Evolutionary conservation across 2,797 vertebrate genomes (phyloP), one percentile per base, ranked within the genome.

Genomic region (Hydrolagus colliei): DNA sequence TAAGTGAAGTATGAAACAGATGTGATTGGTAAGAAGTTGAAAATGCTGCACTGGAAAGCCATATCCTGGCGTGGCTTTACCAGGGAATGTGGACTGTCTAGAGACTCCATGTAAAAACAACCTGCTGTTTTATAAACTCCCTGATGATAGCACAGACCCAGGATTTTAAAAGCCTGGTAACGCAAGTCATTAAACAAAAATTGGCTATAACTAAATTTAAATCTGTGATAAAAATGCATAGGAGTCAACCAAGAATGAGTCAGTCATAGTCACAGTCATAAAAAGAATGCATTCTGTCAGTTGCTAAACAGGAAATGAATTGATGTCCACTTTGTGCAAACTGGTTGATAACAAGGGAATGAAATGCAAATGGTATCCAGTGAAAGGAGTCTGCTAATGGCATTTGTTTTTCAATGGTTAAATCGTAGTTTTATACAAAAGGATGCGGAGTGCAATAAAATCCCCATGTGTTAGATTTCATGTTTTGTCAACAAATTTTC

Each of bases 171-270:
- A 93, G 94, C 94, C 93, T 94, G 94, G 93, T 94, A 93, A 93
- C 94, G 94, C 94, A 94, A 94, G 94, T 95, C 94, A 95, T 95
- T 95, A 95, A 95, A 94, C 94, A 94, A 95, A 95, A 95, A 95
- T 94, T 95, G 94, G 94, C 93, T 95, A 95, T 95, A 95, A 95
- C 95, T 95, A 95, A 95, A 95, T 95, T 95, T 95, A 95, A 95
- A 95, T 94, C 94, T 93, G 89, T 95, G 94, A 95, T 95, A 67
- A 84, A 84, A 84, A 84, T 84, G 79, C 79, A 84, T 27, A 84
- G 79, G 79, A 84, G 27, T 63, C 79, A 84, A 18, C 79, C 67
- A 65, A 84, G 68, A 82, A 82, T 82, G 79, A 82, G 79, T 68
- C 20, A 68, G 79, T 82, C 79, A 82, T 68, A 41, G 79, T 71